Evolutionary conservation across 2,888 invertebrate genomes (phyloP).

Genomic region (Mesorhabditis belari): DNA sequence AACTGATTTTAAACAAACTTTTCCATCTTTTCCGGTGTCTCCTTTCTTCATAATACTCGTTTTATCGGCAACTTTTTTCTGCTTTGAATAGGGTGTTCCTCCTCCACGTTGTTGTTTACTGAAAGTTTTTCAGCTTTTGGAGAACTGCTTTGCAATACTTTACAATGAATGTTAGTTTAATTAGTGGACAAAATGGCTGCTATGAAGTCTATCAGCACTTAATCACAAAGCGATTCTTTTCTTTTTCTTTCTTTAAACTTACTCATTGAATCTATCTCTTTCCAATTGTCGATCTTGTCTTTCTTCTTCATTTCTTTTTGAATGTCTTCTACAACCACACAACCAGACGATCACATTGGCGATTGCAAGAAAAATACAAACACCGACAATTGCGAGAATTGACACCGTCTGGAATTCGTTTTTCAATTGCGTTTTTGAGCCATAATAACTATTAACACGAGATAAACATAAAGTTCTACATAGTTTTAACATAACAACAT

Average conservation of each 20-base stretch:
- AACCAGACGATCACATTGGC: constrained; percentile 19
- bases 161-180: too few species aligned
- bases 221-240: too few species aligned
- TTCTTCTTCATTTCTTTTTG: constrained; percentile 15
- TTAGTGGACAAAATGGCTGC: too few species aligned
- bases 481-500: too few species aligned
- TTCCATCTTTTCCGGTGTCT: not conserved
- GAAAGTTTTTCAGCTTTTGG: not conserved
- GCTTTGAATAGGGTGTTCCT: not conserved
- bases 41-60: not conserved
- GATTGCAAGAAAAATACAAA: constrained; percentile 15
- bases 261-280: constrained; percentile 15
- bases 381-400: constrained; percentile 13
- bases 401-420: constrained; percentile 14
- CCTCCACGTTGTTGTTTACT: not conserved
- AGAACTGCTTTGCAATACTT: too few species aligned
- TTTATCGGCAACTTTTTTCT: not conserved
- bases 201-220: too few species aligned
- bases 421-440: too few species aligned
- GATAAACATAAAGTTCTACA: too few species aligned
- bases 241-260: not conserved
- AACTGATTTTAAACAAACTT: too few species aligned
- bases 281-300: constrained; percentile 18
- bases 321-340: constrained; percentile 25
- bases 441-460: too few species aligned